Percentiles rank a stretch among this genome's conserved stretches.
These are phyloP conservation scores for Calliopum simillimum DNA, from an alignment of 2,888 invertebrate species.

Conservation along the genomic window DNA sequence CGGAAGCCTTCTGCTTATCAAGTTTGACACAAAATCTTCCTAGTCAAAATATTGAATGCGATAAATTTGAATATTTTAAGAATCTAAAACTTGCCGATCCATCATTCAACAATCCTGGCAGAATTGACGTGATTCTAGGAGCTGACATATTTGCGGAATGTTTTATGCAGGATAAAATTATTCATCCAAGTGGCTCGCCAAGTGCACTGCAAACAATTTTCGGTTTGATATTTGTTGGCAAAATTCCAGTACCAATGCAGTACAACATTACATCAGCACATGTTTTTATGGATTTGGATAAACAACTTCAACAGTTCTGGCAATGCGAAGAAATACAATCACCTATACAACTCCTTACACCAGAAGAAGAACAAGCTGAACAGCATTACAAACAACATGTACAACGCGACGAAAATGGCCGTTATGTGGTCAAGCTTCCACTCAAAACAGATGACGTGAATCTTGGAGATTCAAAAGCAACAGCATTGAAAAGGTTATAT, in stretches of 20 bases:
- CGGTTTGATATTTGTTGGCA: constrained; percentile 28
- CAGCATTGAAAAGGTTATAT: constrained; percentile 33
- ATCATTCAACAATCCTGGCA: constrained; percentile 10
- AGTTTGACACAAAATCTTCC: constrained; percentile 34
- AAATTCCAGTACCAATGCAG: not conserved
- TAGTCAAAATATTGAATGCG: not conserved
- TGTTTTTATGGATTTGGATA: constrained; percentile 6
- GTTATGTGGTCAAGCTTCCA: constrained; percentile 15
- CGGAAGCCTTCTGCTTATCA: constrained; percentile 28
- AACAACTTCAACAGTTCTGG: constrained; percentile 35
- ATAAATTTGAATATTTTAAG: constrained; percentile 30
- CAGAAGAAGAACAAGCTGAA: constrained; percentile 16
- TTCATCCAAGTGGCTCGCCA: constrained; percentile 27
- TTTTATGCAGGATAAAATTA: constrained; percentile 11
- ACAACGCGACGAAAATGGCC: constrained; percentile 15
- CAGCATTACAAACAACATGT: constrained; percentile 2
- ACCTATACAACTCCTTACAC: not conserved
- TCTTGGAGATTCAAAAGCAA: constrained; percentile 30
- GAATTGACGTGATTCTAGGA: constrained; percentile 32
- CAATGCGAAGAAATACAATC: constrained; percentile 20
- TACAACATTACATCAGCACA: constrained; percentile 4
- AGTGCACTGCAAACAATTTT: constrained; percentile 27
- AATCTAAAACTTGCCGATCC: constrained; percentile 27
- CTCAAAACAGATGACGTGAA: constrained; percentile 3
- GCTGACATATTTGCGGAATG: constrained; percentile 29